Percentiles rank a stretch among this genome's conserved stretches.
Conservation (phyloP, 2,888 invertebrate species). For the Euplexia lucipara region DNA sequence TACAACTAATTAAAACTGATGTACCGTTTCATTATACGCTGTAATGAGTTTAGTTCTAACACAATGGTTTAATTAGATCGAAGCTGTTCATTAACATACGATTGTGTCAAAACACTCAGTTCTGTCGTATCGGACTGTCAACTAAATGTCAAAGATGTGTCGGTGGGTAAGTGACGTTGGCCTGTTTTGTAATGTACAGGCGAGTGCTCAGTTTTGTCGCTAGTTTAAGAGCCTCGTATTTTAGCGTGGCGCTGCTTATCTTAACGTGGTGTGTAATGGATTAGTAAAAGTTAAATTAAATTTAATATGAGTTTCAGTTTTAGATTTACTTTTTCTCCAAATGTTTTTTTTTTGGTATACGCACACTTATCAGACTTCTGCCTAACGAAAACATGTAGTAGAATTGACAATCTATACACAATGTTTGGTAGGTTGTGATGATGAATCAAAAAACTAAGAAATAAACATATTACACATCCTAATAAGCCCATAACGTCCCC, state of each 20-base stretch:
- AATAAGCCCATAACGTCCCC: no score
- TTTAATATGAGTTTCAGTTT: no score
- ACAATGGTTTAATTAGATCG: constrained; percentile 86
- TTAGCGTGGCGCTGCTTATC: neutral
- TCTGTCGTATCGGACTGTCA: constrained; percentile 79
- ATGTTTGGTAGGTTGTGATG: no score
- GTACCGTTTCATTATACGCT: constrained; percentile 69
- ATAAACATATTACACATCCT: no score
- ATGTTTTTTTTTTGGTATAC: no score
- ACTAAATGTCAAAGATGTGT: constrained; percentile 83
- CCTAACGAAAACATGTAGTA: no score
- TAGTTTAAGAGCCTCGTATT: neutral
- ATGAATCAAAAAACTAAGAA: no score
- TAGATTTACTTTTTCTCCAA: no score
- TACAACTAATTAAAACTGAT: constrained; percentile 65
- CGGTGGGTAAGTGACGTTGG: constrained; percentile 67
- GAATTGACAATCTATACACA: no score
- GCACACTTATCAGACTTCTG: no score
- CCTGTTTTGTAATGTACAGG: constrained; percentile 72
- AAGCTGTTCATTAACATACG: constrained; percentile 81
- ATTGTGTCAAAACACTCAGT: constrained; percentile 84
- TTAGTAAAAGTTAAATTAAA: no score
- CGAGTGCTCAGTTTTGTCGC: constrained; percentile 44
- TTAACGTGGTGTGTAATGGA: no score
- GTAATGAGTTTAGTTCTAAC: constrained; percentile 81